Percentiles rank a stretch among this genome's conserved stretches.
Evolutionary conservation across 2,888 invertebrate species (phyloP).

Genomic region (Mimumesa dahlbomi): DNA sequence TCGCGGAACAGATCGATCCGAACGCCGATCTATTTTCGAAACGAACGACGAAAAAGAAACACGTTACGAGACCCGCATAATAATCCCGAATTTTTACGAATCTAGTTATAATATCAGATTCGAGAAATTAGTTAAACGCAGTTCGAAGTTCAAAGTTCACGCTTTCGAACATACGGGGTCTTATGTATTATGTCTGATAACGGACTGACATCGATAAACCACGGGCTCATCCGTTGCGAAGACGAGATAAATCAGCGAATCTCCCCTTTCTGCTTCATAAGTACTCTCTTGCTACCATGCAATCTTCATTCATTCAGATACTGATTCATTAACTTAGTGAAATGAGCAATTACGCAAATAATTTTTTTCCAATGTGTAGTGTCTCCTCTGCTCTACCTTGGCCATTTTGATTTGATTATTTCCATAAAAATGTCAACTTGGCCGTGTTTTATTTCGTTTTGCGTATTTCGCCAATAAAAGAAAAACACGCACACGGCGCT

Average conservation of each 20-base stretch:
- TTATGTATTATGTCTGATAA: conserved; percentile 55
- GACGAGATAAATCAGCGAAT: conserved; percentile 54
- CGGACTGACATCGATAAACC: conserved; percentile 63
- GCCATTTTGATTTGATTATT: conserved; percentile 13
- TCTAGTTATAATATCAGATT: conserved; percentile 1
- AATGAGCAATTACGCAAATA: conserved; percentile 53
- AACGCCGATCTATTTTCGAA: background rate
- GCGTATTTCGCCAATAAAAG: conserved; percentile 6
- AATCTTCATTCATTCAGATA: conserved; percentile 73
- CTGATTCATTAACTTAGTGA: conserved; percentile 68
- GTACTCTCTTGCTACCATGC: conserved; percentile 54
- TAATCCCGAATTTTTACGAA: background rate
- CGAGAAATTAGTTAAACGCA: conserved; percentile 30
- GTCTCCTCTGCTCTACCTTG: background rate
- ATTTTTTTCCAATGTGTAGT: conserved; percentile 33
- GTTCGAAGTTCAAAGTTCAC: conserved; percentile 60
- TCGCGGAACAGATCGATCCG: background rate
- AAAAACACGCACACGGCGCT: background rate
- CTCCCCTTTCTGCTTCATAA: conserved; percentile 35
- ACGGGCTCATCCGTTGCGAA: conserved; percentile 55
- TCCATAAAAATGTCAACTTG: conserved; percentile 13
- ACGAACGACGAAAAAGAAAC: background rate
- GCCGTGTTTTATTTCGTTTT: conserved; percentile 3
- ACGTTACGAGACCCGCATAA: background rate
- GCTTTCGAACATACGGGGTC: conserved; percentile 46